Percentiles rank a stretch among this genome's conserved stretches.
phyloP scores from a whole-genome alignment of 2,113 vertebrate species.

The Muntiacus muntjak region DNA sequence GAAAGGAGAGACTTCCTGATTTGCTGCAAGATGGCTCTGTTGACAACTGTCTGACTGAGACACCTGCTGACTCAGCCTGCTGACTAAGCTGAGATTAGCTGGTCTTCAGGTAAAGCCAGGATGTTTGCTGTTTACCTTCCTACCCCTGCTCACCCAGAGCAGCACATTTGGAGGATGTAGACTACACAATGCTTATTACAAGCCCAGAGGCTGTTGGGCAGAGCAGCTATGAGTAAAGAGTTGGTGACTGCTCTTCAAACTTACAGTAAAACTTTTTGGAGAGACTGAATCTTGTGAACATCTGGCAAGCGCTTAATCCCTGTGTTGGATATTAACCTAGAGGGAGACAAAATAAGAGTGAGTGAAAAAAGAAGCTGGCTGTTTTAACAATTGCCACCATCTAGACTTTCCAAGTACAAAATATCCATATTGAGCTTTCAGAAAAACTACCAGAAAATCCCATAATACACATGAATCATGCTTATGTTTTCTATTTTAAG shows the following conservation, averaged over 20 bases:
- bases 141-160: background rate
- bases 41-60: background rate
- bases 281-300: constrained; percentile 72
- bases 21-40: background rate
- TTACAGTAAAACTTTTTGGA: constrained; percentile 74
- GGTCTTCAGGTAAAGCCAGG: background rate
- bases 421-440: background rate
- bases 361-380: background rate
- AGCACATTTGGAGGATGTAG: background rate
- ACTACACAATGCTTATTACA: background rate
- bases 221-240: background rate
- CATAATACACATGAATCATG: background rate
- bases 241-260: background rate
- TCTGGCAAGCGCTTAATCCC: constrained; percentile 69
- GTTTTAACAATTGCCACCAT: background rate
- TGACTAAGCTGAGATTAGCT: background rate
- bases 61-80: background rate
- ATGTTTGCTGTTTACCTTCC: background rate
- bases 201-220: background rate
- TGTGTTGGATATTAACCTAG: constrained; percentile 75
- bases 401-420: background rate
- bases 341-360: constrained; percentile 46
- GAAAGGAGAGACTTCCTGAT: background rate
- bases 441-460: background rate
- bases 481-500: constrained; percentile 18